Conservation (phyloP, 2,113 vertebrate genomes). For the Brachyhypopomus occidentalis region DNA sequence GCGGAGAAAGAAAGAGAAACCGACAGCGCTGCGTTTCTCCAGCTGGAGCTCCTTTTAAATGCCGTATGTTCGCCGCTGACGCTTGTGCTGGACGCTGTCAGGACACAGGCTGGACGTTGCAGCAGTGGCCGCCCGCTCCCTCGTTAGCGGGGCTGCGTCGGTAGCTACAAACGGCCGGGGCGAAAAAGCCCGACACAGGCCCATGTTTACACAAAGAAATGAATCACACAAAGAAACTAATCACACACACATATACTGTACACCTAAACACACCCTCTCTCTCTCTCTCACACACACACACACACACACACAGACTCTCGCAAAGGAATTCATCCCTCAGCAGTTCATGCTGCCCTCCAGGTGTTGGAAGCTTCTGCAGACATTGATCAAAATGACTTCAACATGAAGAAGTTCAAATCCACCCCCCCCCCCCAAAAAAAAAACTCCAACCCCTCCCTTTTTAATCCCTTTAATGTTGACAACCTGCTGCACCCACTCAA, state of each 20-base stretch:
- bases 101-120: not conserved
- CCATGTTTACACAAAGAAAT: slow-evolving; percentile 46
- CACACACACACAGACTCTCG: slow-evolving; percentile 59
- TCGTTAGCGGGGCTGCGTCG: slow-evolving; percentile 61
- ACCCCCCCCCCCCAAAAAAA: not conserved
- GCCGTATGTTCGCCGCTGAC: not conserved
- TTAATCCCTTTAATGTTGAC: slow-evolving; percentile 69
- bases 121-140: slow-evolving; percentile 61
- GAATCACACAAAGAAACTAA: slow-evolving; percentile 45
- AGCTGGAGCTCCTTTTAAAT: slow-evolving; percentile 10
- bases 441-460: slow-evolving; percentile 53
- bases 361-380: slow-evolving; percentile 72
- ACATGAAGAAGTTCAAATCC: slow-evolving; percentile 77
- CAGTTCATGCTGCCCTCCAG: slow-evolving; percentile 72
- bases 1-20: slow-evolving; percentile 50
- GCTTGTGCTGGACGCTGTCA: not conserved
- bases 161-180: slow-evolving; percentile 57
- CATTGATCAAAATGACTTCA: slow-evolving; percentile 82
- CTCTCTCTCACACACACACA: too few species aligned
- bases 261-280: slow-evolving; percentile 27
- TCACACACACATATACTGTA: slow-evolving; percentile 34
- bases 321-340: slow-evolving; percentile 75
- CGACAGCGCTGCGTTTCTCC: not conserved
- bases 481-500: slow-evolving; percentile 4
- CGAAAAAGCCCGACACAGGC: slow-evolving; percentile 60